Evolutionary conservation across 2,888 invertebrate genomes (phyloP), one percentile per base, ranked within the genome.

Genomic region (Cylindroiulus punctatus): DNA sequence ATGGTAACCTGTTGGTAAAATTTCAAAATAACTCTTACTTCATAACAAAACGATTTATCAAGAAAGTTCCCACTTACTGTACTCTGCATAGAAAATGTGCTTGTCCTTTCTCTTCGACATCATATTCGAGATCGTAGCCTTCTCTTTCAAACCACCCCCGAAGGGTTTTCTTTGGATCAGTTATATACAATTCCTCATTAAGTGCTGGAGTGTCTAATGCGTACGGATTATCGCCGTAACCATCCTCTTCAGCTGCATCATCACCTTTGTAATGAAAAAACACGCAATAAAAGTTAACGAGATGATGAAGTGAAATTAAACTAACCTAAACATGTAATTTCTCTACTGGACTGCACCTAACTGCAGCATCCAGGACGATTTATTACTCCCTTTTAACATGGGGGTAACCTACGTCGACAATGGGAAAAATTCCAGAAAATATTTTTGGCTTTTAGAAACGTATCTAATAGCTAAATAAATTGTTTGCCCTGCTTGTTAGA

Each of bases 121-220:
- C 94, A 90, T 98, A 98, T 82, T 94, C 94, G 52, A 97, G 92
- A 87, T 97, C 96, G 85, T 94, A 93, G 94, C 98, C 93, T 91
- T 99, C 98, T 86, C 98, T 93, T 90, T 99, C 99, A 91, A 97
- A 98, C 93, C 96, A 99, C 0, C 97, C 97, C 84, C 96, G 92
- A 22, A 99, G 91, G 0, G 98, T 96, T 91, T 98, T 98, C 91
- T 98, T 98, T 0, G 99, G 99, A 91, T 99, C 98, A 85, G 96
- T 95, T 57, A 97, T 91, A 90, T 97, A 98, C 26, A 98, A 91
- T 88, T 97, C 96, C 90, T 98, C 98, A 90, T 97, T 96, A 84
- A 93, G 94, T 4, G 88, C 76, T 17, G 88, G 88, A 36, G 88
- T 88, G 84, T 89, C 88, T 12, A 89, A 87, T 0, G 97, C 96